Conservation (phyloP, 2,797 vertebrate species). For the Sebastes nivosus region DNA sequence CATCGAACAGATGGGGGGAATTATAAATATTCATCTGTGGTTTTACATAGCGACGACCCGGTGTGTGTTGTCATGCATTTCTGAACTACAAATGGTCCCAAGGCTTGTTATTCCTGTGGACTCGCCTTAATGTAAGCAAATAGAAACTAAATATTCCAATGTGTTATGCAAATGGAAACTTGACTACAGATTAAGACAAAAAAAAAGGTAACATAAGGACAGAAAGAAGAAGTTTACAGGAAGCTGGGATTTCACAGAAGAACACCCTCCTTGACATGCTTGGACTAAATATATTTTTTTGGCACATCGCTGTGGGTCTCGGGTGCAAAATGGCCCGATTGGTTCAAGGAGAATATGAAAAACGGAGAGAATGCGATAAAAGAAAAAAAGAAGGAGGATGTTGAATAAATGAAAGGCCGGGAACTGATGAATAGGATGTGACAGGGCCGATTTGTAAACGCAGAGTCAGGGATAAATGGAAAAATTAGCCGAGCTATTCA, state of each 20-base stretch:
- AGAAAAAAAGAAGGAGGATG: conserved; percentile 9
- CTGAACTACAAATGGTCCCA: conserved; percentile 35
- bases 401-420: conserved; percentile 58
- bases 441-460: conserved; percentile 65
- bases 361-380: conserved; percentile 24
- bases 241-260: neutral
- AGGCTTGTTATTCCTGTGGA: conserved; percentile 28
- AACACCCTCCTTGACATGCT: neutral
- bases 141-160: conserved; percentile 22
- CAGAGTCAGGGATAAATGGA: conserved; percentile 66
- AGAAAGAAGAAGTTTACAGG: neutral
- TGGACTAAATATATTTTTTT: neutral
- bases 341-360: conserved; percentile 19
- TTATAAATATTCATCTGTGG: conserved; percentile 59
- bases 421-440: conserved; percentile 68
- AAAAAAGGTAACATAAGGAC: neutral
- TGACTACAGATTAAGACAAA: neutral
- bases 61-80: conserved; percentile 37
- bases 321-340: conserved; percentile 4
- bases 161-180: conserved; percentile 26
- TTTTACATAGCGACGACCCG: conserved; percentile 50
- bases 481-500: conserved; percentile 66
- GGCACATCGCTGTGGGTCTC: neutral
- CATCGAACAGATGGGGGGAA: conserved; percentile 50
- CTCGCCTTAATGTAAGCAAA: conserved; percentile 32